Evolutionary conservation across 2,888 invertebrate species (phyloP).

Genomic region (Nomada ferruginata): DNA sequence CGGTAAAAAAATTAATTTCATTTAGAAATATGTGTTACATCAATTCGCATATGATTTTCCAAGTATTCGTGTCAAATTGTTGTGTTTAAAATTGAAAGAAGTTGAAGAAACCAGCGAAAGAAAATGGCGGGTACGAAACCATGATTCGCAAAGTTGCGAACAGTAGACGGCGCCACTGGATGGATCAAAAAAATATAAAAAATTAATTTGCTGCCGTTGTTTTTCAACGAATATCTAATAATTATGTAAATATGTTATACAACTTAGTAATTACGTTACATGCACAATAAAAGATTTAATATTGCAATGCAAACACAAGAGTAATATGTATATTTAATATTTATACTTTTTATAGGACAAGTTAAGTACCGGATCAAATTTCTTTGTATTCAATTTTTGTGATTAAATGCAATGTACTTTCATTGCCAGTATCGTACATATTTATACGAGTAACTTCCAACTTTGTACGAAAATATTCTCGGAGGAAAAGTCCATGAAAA

Average conservation of each 20-base stretch:
- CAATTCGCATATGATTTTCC: background rate
- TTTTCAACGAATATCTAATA: background rate
- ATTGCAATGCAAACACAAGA: background rate
- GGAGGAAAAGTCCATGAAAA: background rate
- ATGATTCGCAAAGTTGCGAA: conserved; percentile 43
- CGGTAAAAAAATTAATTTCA: background rate
- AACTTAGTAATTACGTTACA: background rate
- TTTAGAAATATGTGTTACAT: background rate
- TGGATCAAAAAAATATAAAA: conserved; percentile 39
- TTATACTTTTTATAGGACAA: background rate
- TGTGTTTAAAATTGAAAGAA: background rate
- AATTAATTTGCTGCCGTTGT: background rate
- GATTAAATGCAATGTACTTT: background rate
- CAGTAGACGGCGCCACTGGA: conserved; percentile 65
- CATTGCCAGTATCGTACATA: too few species aligned
- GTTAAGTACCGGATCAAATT: background rate
- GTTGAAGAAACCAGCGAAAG: conserved; percentile 56
- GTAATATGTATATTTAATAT: background rate
- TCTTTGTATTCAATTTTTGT: background rate
- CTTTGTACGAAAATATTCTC: background rate
- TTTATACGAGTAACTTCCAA: background rate
- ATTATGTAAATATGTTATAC: background rate
- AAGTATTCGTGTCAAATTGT: background rate
- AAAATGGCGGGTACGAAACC: conserved; percentile 73
- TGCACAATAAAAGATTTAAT: too few species aligned